A percentile compares a stretch with the other conserved stretches of the same genome.
Conservation (phyloP, 2,113 vertebrate genomes). For the Sinocyclocheilus maitianheensis region DNA sequence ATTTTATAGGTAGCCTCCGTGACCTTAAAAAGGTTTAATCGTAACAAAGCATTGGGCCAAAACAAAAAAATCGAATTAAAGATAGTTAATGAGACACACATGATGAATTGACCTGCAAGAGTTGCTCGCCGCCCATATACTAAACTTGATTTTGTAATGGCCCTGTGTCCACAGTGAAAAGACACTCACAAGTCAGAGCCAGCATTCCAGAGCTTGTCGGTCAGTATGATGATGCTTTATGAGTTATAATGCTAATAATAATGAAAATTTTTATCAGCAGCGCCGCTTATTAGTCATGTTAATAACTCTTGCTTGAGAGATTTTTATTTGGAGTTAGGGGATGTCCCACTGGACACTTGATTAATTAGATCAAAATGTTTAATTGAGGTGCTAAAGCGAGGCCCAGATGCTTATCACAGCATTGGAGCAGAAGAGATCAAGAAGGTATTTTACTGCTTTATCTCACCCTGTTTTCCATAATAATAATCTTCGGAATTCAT, state of each 20-base stretch:
- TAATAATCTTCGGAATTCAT: slow-evolving; percentile 37
- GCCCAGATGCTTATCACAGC: slow-evolving; percentile 37
- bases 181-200: slow-evolving; percentile 18
- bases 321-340: slow-evolving; percentile 46
- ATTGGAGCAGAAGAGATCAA: slow-evolving; percentile 7
- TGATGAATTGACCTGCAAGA: slow-evolving; percentile 21
- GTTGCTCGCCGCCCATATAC: slow-evolving; percentile 1
- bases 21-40: slow-evolving; percentile 39
- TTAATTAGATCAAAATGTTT: slow-evolving; percentile 65
- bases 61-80: slow-evolving; percentile 38
- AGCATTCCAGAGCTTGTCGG: not conserved
- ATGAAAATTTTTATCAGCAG: slow-evolving; percentile 59
- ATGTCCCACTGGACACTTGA: slow-evolving; percentile 48
- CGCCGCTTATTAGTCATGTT: slow-evolving; percentile 52
- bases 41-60: slow-evolving; percentile 31
- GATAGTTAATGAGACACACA: slow-evolving; percentile 23
- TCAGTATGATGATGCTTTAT: slow-evolving; percentile 17
- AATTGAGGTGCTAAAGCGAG: slow-evolving; percentile 60
- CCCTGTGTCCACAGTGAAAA: slow-evolving; percentile 24
- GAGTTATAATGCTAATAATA: slow-evolving; percentile 49
- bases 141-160: slow-evolving; percentile 28
- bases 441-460: slow-evolving; percentile 34
- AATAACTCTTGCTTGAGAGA: slow-evolving; percentile 53
- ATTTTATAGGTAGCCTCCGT: not conserved
- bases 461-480: slow-evolving; percentile 40